These are phyloP conservation scores for Aphidius colemani DNA, from an alignment of 2,888 invertebrate species.

Conservation along the genomic window DNA sequence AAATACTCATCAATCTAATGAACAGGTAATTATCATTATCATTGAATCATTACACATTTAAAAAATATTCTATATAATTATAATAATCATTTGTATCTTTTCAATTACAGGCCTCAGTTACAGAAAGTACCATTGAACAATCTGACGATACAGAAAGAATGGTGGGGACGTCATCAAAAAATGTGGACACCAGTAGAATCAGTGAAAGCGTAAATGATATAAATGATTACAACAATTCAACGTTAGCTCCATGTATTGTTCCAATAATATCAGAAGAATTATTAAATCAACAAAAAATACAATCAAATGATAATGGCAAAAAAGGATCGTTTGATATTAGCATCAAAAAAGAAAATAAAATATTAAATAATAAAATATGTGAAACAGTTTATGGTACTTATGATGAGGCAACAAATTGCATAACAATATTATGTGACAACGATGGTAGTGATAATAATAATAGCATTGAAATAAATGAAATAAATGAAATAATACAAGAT, in stretches of 20 bases:
- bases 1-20: slow-evolving; percentile 70
- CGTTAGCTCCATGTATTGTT: background rate
- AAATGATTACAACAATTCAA: background rate
- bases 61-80: slow-evolving; percentile 37
- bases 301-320: too few species aligned
- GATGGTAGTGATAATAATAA: slow-evolving; percentile 57
- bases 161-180: slow-evolving; percentile 87
- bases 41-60: too few species aligned
- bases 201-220: slow-evolving; percentile 51
- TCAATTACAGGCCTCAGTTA: slow-evolving; percentile 48
- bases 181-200: slow-evolving; percentile 80
- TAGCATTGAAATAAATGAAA: slow-evolving; percentile 26
- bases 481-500: too few species aligned
- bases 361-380: slow-evolving; percentile 52
- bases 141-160: slow-evolving; percentile 68
- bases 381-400: slow-evolving; percentile 75
- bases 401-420: slow-evolving; percentile 74
- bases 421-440: slow-evolving; percentile 74
- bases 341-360: too few species aligned
- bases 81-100: slow-evolving; percentile 28
- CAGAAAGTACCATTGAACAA: slow-evolving; percentile 61
- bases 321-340: background rate
- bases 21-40: slow-evolving; percentile 51
- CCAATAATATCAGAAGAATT: background rate
- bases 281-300: background rate